Conservation (phyloP, 2,797 vertebrate species). For the Erithacus rubecula region DNA sequence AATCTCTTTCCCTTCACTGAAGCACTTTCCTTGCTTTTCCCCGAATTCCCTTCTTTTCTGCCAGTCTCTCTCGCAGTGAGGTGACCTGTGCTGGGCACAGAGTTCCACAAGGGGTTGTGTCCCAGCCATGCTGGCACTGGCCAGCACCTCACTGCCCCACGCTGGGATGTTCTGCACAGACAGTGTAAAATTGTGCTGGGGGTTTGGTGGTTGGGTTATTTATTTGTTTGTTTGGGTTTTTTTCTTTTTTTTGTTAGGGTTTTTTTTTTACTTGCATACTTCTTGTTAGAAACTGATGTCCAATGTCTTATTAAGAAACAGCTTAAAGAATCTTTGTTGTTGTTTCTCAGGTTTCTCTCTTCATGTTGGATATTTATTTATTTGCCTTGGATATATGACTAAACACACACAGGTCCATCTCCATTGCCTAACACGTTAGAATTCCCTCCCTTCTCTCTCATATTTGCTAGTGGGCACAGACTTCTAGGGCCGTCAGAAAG, state of each 20-base stretch:
- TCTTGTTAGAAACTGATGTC: background rate
- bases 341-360: background rate
- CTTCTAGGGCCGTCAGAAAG: background rate
- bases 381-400: background rate
- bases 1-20: slow-evolving; percentile 5
- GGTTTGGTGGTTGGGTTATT: background rate
- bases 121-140: background rate
- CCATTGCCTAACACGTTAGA: background rate
- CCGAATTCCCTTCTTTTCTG: background rate
- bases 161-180: background rate
- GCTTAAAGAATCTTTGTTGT: background rate
- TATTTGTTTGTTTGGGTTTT: background rate
- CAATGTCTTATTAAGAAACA: background rate
- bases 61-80: background rate
- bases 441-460: background rate
- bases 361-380: background rate
- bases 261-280: background rate
- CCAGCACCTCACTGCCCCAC: background rate
- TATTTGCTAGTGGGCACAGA: background rate
- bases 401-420: background rate
- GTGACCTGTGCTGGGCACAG: background rate
- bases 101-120: background rate
- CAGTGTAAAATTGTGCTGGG: background rate
- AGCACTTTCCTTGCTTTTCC: background rate
- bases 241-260: too few species aligned